Conservation (phyloP, 1,140 invertebrate genomes). For the Chironomus striatipennis region DNA sequence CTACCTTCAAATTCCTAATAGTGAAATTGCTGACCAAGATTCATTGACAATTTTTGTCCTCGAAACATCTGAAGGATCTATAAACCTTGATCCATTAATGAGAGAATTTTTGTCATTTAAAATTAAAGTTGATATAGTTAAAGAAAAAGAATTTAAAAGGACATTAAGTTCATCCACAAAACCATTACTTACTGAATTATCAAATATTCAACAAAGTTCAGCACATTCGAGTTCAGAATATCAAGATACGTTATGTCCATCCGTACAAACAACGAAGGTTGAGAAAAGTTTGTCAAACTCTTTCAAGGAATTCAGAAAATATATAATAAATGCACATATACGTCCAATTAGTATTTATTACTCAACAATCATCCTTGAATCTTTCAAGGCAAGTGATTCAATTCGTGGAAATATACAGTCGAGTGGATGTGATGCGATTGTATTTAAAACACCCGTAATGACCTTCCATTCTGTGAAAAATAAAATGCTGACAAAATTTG, state of each 20-base stretch:
- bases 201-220: not conserved
- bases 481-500: not conserved
- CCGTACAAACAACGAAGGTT: not conserved
- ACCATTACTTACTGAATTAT: not conserved
- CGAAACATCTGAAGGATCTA: not conserved
- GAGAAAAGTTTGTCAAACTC: not conserved
- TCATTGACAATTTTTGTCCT: not conserved
- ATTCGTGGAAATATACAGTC: not conserved
- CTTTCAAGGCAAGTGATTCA: conserved; percentile 5
- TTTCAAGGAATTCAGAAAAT: not conserved
- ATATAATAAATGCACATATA: not conserved
- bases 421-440: not conserved
- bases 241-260: not conserved
- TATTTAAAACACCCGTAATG: not conserved
- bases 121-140: not conserved
- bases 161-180: not conserved
- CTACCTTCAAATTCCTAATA: not conserved
- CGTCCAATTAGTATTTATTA: not conserved
- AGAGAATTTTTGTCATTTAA: conserved; percentile 5
- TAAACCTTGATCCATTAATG: not conserved
- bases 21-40: not conserved
- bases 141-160: not conserved
- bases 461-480: conserved; percentile 10
- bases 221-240: not conserved
- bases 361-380: not conserved